phyloP scores from a whole-genome alignment of 2,888 invertebrate genomes.

The Brenthis hecate region DNA sequence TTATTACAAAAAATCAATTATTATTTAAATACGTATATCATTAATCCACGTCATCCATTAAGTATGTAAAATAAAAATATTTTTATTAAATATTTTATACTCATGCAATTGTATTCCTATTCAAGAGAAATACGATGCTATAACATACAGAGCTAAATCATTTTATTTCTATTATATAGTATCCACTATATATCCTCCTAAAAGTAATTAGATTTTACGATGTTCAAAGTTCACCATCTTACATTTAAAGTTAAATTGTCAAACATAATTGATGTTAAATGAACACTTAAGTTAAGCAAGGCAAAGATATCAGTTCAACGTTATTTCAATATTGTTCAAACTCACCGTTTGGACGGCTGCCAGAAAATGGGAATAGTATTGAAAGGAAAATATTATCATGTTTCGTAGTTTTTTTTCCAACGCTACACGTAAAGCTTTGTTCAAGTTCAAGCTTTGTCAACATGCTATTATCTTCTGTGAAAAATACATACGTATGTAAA shows the following conservation, averaged over 20 bases:
- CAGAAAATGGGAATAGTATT: constrained; percentile 12
- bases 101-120: too few species aligned
- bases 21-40: too few species aligned
- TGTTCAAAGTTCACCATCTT: too few species aligned
- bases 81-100: too few species aligned
- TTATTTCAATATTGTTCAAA: constrained; percentile 27
- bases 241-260: neutral
- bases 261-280: constrained; percentile 13
- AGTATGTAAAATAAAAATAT: too few species aligned
- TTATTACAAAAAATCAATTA: too few species aligned
- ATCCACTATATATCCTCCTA: too few species aligned
- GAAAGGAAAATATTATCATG: constrained; percentile 17
- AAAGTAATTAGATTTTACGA: too few species aligned
- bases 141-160: too few species aligned
- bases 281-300: constrained; percentile 9
- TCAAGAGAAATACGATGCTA: too few species aligned
- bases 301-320: constrained; percentile 6
- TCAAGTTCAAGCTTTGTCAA: constrained; percentile 18
- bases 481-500: constrained; percentile 8
- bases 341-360: constrained; percentile 19
- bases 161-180: too few species aligned
- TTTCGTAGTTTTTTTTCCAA: neutral
- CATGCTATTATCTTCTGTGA: constrained; percentile 1
- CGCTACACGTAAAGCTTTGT: constrained; percentile 7
- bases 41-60: too few species aligned